phyloP scores from a whole-genome alignment of 2,113 vertebrate species.

The Sterrhoptilus dennistouni region DNA sequence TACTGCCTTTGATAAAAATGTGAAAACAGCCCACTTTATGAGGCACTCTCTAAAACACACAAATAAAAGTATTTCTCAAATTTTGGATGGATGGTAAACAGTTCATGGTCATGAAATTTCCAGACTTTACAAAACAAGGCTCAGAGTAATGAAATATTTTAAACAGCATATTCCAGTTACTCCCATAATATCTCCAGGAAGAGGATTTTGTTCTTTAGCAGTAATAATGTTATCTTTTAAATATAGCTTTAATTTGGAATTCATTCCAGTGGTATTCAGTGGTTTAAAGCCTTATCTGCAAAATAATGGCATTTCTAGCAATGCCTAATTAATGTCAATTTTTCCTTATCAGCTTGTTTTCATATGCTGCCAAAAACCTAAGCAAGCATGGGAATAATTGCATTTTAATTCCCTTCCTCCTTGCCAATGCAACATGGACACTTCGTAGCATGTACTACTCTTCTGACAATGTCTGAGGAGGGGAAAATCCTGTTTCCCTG shows the following conservation, averaged over 20 bases:
- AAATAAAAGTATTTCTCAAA: background rate
- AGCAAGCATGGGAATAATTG: background rate
- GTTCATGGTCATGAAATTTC: background rate
- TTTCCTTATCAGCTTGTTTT: constrained; percentile 9
- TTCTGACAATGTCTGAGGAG: background rate
- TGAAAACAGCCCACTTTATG: background rate
- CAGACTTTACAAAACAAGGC: background rate
- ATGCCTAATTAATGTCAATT: background rate
- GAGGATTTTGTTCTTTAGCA: background rate
- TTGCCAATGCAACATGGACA: background rate
- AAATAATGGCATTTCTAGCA: constrained; percentile 11
- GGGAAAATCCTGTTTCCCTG: background rate
- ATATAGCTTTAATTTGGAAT: background rate
- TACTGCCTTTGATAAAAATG: background rate
- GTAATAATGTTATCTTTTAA: background rate
- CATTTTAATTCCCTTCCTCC: background rate
- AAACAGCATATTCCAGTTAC: background rate
- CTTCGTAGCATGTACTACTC: background rate
- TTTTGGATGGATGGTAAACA: background rate
- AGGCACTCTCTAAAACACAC: background rate
- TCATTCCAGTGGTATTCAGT: background rate
- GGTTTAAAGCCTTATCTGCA: background rate
- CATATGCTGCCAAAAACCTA: background rate
- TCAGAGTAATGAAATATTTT: background rate
- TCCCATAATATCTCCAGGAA: background rate